Evolutionary conservation across 2,113 vertebrate species (phyloP).

Genomic region (Epinephelus cyanopodus): DNA sequence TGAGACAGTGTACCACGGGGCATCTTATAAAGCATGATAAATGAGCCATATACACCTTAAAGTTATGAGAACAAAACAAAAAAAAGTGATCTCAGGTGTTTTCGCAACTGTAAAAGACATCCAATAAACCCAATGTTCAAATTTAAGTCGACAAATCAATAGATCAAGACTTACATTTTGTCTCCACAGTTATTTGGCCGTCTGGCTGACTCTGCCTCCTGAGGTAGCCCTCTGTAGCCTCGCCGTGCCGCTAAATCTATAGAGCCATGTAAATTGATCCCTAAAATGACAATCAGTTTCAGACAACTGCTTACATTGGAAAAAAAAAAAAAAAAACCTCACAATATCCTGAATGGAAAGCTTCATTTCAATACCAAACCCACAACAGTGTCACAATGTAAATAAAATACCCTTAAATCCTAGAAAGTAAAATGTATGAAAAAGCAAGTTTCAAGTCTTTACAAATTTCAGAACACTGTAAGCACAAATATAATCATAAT

Average conservation of each 20-base stretch:
- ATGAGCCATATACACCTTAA: constrained; percentile 15
- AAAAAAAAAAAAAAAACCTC: constrained; percentile 41
- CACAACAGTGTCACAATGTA: constrained; percentile 71
- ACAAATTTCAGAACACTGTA: constrained; percentile 68
- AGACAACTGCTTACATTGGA: constrained; percentile 24
- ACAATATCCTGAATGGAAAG: constrained; percentile 72
- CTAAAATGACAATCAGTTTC: constrained; percentile 53
- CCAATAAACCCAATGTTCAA: constrained; percentile 35
- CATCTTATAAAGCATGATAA: constrained; percentile 24
- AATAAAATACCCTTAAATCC: constrained; percentile 73
- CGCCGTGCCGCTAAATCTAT: constrained; percentile 38
- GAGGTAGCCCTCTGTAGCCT: constrained; percentile 72
- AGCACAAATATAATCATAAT: constrained; percentile 63
- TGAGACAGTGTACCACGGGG: constrained; percentile 7
- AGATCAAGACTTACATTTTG: constrained; percentile 38
- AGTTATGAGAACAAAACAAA: constrained; percentile 30
- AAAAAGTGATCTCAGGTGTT: constrained; percentile 9
- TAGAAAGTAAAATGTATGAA: constrained; percentile 71
- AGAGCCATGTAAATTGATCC: constrained; percentile 68
- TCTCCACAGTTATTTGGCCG: constrained; percentile 60
- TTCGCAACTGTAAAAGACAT: constrained; percentile 19
- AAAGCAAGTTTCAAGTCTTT: constrained; percentile 71
- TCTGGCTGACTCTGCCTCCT: constrained; percentile 60
- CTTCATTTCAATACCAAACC: constrained; percentile 75
- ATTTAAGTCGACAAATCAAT: constrained; percentile 32